Conservation (phyloP, 1,140 invertebrate species). For the Grapholita molesta region DNA sequence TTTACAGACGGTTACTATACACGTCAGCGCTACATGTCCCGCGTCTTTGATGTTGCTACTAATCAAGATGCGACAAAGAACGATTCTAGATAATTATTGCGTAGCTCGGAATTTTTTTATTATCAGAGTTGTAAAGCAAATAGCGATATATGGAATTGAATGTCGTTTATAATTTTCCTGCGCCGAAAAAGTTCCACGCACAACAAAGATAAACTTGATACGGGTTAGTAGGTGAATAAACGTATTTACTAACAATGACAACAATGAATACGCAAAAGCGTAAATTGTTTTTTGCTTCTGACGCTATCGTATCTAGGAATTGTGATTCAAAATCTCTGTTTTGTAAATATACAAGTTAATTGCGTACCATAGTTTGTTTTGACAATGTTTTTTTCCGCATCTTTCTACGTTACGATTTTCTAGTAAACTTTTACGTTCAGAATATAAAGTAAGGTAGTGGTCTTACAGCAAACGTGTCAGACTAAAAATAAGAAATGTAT, state of each 20-base stretch:
- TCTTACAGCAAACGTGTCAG: background rate
- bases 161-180: background rate
- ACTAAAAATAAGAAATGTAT: background rate
- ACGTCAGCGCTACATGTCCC: background rate
- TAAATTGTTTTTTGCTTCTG: background rate
- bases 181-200: background rate
- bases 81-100: background rate
- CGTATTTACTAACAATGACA: constrained; percentile 1
- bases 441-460: background rate
- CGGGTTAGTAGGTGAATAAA: constrained; percentile 4
- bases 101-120: background rate
- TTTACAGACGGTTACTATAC: background rate
- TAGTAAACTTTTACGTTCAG: constrained; percentile 6
- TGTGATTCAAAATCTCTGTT: constrained; percentile 4
- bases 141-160: background rate
- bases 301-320: background rate
- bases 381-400: background rate
- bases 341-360: constrained; percentile 2
- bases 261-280: constrained; percentile 7
- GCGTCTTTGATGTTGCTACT: background rate
- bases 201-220: background rate
- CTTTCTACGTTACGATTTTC: background rate
- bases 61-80: background rate
- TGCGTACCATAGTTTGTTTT: constrained; percentile 4
- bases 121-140: background rate